phyloP scores from a whole-genome alignment of 2,888 invertebrate genomes.

The Drosophila conformis region DNA sequence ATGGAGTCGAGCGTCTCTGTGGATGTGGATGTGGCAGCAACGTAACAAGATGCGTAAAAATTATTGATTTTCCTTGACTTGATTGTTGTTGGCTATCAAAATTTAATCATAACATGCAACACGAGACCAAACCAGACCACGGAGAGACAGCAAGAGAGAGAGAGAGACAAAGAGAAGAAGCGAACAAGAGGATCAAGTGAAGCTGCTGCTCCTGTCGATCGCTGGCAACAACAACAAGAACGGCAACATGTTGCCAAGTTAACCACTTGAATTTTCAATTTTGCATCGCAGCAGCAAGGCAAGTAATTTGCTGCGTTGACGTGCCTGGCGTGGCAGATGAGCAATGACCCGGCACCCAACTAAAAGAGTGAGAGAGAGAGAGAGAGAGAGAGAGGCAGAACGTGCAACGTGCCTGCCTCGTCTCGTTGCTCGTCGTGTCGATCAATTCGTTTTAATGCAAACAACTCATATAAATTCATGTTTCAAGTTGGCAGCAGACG shows the following conservation, averaged over 20 bases:
- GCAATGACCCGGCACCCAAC: slow-evolving; percentile 66
- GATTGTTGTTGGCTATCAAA: slow-evolving; percentile 81
- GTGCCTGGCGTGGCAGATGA: slow-evolving; percentile 79
- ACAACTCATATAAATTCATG: slow-evolving; percentile 79
- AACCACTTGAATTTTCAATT: slow-evolving; percentile 80
- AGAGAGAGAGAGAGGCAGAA: not conserved
- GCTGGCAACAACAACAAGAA: slow-evolving; percentile 5
- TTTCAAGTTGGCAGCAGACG: slow-evolving; percentile 63
- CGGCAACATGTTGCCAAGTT: slow-evolving; percentile 75
- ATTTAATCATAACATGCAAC: slow-evolving; percentile 82
- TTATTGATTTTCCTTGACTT: slow-evolving; percentile 83
- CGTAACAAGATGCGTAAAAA: slow-evolving; percentile 83
- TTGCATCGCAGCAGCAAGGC: slow-evolving; percentile 69
- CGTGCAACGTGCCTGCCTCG: slow-evolving; percentile 15
- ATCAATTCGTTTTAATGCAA: slow-evolving; percentile 79
- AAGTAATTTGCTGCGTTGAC: slow-evolving; percentile 78
- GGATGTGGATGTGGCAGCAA: slow-evolving; percentile 25
- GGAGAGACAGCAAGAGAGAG: not conserved
- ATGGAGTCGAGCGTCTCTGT: slow-evolving; percentile 8
- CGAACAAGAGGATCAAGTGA: slow-evolving; percentile 7
- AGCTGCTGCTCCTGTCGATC: slow-evolving; percentile 24
- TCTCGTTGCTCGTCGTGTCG: slow-evolving; percentile 62
- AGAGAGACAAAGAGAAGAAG: not conserved
- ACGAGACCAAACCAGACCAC: slow-evolving; percentile 24
- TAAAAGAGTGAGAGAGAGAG: not conserved